phyloP scores from a whole-genome alignment of 2,888 invertebrate genomes.

The Drosophila siamana region DNA sequence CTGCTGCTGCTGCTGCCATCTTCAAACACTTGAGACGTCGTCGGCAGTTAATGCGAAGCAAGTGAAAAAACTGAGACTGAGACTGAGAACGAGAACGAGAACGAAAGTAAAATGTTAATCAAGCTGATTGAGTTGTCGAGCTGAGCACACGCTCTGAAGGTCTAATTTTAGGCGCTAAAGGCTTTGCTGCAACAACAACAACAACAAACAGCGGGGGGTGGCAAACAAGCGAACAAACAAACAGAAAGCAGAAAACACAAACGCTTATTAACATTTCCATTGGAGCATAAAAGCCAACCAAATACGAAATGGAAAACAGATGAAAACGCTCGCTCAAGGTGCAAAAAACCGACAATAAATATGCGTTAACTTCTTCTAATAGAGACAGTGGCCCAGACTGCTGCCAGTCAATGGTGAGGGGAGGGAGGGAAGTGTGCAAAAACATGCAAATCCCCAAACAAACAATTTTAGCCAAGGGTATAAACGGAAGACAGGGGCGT shows the following conservation, averaged over 20 bases:
- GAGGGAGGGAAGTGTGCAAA: slow-evolving; percentile 55
- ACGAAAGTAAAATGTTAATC: slow-evolving; percentile 78
- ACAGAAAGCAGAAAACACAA: slow-evolving; percentile 43
- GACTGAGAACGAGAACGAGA: slow-evolving; percentile 16
- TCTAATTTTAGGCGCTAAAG: slow-evolving; percentile 79
- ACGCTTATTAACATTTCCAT: slow-evolving; percentile 78
- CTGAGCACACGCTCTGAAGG: slow-evolving; percentile 45
- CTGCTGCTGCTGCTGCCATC: slow-evolving; percentile 18
- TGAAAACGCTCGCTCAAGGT: slow-evolving; percentile 67
- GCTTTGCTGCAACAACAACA: slow-evolving; percentile 45
- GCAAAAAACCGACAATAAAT: slow-evolving; percentile 79
- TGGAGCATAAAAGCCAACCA: slow-evolving; percentile 73
- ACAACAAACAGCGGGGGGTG: slow-evolving; percentile 1
- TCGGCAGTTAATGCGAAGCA: slow-evolving; percentile 72
- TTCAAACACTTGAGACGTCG: slow-evolving; percentile 74
- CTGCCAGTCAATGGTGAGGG: too few species aligned
- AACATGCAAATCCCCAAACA: slow-evolving; percentile 80
- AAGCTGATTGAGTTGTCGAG: slow-evolving; percentile 80
- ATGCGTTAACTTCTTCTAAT: slow-evolving; percentile 79
- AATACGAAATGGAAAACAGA: slow-evolving; percentile 36
- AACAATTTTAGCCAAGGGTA: slow-evolving; percentile 77
- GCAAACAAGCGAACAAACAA: slow-evolving; percentile 41
- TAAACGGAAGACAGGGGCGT: slow-evolving; percentile 21
- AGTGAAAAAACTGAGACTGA: slow-evolving; percentile 53
- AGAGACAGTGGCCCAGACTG: slow-evolving; percentile 60